Base-by-base conservation (phyloP, 2,113 vertebrate genomes). In the Zapornia atra region DNA sequence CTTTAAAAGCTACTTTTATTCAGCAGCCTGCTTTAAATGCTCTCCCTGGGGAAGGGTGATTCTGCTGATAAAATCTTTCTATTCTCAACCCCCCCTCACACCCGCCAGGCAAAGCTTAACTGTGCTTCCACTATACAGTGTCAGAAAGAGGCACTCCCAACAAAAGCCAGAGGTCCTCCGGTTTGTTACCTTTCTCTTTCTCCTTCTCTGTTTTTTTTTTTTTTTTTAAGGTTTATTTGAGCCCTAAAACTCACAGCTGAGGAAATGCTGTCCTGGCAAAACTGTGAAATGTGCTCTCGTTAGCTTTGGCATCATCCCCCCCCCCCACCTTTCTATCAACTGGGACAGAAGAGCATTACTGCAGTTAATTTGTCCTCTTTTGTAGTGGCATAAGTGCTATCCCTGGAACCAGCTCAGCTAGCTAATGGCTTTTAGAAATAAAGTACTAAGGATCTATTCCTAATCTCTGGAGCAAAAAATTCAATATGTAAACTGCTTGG, bases 351-450 rank as follows among this genome's bases (percentile, higher is more conserved):
- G n/a, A 90, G 88, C 71, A 85, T 93, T 96, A 90, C 66, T 92
- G 59, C 57, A 83, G 94, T 92, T 96, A 90, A 95, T 95, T 90
- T 96, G 85, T 88, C 56, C 81, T 86, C 85, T 95, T 94, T 92
- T 95, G 93, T 93, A 66, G 72, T 86, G 68, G 56, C 3, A 0
- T 73, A 79, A 95, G 50, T 91, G 82, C 87, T 76, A 13, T 82
- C 75, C 54, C 75, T 96, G 94, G 70, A 94, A 94, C 54, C 63
- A 94, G 71, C 75, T 90, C 93, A 96, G 59, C 79, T 26, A 65
- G 75, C 92, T 96, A 92, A 96, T 96, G 85, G 72, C 92, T 89
- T 95, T 92, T 72, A 83, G 90, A 90, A 95, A 77, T 81, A 42
- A 76, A 94, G 64, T 63, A 65, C 68, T 64, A 13, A 92, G 79